Percentiles rank a stretch among this genome's conserved stretches.
These are phyloP conservation scores for Epinephelus lanceolatus DNA, from an alignment of 2,113 vertebrate species.

Conservation along the genomic window DNA sequence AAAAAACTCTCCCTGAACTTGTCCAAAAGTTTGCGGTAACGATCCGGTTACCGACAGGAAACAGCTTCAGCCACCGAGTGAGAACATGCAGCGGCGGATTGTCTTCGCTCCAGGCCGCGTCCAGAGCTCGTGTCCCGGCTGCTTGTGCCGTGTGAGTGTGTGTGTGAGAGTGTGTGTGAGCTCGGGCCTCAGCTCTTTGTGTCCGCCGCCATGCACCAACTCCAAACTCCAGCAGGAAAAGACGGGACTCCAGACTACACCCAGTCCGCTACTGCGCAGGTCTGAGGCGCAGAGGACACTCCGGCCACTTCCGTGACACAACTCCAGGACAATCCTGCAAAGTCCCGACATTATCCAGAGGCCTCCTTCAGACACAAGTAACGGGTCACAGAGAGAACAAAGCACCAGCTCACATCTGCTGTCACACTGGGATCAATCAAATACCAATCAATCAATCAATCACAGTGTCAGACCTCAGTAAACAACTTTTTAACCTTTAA, in stretches of 20 bases:
- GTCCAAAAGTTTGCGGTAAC: slow-evolving; percentile 40
- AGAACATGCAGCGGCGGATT: slow-evolving; percentile 29
- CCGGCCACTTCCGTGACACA: slow-evolving; percentile 70
- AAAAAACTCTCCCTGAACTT: slow-evolving; percentile 45
- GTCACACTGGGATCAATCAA: too few relatives aligned
- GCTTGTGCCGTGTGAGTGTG: not conserved
- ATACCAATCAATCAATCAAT: too few relatives aligned
- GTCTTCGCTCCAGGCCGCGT: slow-evolving; percentile 45
- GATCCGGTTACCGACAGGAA: slow-evolving; percentile 50
- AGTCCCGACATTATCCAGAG: too few relatives aligned
- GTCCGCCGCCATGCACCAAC: slow-evolving; percentile 77
- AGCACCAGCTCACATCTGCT: too few relatives aligned
- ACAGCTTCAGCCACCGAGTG: slow-evolving; percentile 22
- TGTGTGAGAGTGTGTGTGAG: slow-evolving; percentile 8
- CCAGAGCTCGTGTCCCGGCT: slow-evolving; percentile 29
- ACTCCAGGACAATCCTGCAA: not conserved
- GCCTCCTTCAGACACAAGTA: too few relatives aligned
- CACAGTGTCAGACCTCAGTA: too few relatives aligned
- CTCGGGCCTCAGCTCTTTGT: slow-evolving; percentile 72
- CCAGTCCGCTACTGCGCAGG: slow-evolving; percentile 82
- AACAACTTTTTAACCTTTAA: too few relatives aligned
- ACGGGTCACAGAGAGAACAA: too few relatives aligned
- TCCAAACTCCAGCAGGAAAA: slow-evolving; percentile 69
- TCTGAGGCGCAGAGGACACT: slow-evolving; percentile 52
- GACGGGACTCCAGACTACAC: slow-evolving; percentile 78